Percentiles rank a stretch among this genome's conserved stretches.
Conservation (phyloP, 2,888 invertebrate species). For the Coronaproctus castanopsis region DNA sequence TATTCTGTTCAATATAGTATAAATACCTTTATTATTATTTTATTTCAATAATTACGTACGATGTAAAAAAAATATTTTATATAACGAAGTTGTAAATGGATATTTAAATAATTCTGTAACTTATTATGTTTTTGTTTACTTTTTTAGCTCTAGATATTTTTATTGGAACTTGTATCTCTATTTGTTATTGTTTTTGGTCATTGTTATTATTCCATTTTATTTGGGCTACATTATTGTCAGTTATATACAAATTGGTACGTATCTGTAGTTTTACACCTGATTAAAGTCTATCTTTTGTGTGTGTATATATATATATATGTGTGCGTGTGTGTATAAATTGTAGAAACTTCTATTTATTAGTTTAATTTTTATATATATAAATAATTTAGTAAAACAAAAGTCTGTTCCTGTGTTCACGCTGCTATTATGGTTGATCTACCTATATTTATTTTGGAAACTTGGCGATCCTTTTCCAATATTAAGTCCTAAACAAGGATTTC, state of each 20-base stretch:
- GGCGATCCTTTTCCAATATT: slow-evolving; percentile 97
- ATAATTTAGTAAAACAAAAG: slow-evolving; percentile 42
- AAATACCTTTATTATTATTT: too few relatives aligned
- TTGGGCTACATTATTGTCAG: slow-evolving; percentile 85
- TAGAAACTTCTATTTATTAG: background rate
- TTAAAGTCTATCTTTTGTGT: slow-evolving; percentile 12
- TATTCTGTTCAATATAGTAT: too few relatives aligned
- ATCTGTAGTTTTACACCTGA: too few relatives aligned
- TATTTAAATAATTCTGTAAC: too few relatives aligned
- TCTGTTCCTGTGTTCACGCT: slow-evolving; percentile 60
- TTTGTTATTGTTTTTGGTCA: slow-evolving; percentile 75
- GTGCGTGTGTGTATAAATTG: background rate
- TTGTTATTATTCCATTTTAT: slow-evolving; percentile 89
- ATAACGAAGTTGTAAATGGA: too few relatives aligned
- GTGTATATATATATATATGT: slow-evolving; percentile 3
- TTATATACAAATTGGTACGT: slow-evolving; percentile 64
- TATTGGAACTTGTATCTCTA: slow-evolving; percentile 91
- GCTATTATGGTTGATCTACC: slow-evolving; percentile 69
- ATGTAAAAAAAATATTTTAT: too few relatives aligned
- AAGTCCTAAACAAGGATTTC: slow-evolving; percentile 82
- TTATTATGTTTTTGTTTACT: too few relatives aligned
- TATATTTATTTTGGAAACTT: slow-evolving; percentile 95
- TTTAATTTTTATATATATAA: background rate
- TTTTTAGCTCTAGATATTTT: slow-evolving; percentile 64
- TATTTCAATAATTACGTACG: too few relatives aligned